Conservation (phyloP, 2,888 invertebrate species). For the Anodontia alba region DNA sequence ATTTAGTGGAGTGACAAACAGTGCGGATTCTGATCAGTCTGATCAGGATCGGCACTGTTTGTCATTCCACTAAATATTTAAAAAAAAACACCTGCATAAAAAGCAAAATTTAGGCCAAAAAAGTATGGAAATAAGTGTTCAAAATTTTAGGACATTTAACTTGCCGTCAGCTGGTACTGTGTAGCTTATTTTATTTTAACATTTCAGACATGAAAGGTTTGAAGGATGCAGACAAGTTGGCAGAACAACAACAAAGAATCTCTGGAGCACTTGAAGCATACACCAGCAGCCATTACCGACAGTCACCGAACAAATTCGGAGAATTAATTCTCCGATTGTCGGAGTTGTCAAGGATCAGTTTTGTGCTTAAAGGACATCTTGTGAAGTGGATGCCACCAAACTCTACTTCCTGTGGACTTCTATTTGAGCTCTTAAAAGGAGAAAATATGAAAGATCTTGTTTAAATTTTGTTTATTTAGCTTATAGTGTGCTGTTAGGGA, state of each 20-base stretch:
- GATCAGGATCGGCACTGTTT: no score
- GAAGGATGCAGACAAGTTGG: conserved; percentile 96
- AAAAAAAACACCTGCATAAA: no score
- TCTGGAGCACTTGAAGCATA: conserved; percentile 96
- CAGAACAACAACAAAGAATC: conserved; percentile 97
- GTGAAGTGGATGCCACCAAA: conserved; percentile 92
- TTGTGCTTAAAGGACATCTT: conserved; percentile 92
- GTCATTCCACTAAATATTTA: no score
- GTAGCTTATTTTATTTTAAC: no score
- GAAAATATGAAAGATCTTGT: conserved; percentile 71
- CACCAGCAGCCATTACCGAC: conserved; percentile 95
- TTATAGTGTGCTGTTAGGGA: no score
- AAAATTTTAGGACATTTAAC: no score
- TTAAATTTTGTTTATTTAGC: conserved; percentile 23
- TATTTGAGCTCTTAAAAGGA: conserved; percentile 94
- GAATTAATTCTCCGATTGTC: conserved; percentile 96
- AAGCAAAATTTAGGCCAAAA: no score
- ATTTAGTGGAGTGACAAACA: no score
- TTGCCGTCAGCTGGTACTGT: no score
- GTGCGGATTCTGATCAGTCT: no score
- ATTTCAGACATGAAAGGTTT: conserved; percentile 94
- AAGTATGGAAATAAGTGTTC: no score
- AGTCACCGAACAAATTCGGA: conserved; percentile 97
- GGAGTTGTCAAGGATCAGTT: conserved; percentile 97
- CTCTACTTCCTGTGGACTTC: conserved; percentile 95